Evolutionary conservation across 2,113 vertebrate genomes (phyloP), one percentile per base, ranked within the genome.

Genomic region (Notothenia coriiceps): DNA sequence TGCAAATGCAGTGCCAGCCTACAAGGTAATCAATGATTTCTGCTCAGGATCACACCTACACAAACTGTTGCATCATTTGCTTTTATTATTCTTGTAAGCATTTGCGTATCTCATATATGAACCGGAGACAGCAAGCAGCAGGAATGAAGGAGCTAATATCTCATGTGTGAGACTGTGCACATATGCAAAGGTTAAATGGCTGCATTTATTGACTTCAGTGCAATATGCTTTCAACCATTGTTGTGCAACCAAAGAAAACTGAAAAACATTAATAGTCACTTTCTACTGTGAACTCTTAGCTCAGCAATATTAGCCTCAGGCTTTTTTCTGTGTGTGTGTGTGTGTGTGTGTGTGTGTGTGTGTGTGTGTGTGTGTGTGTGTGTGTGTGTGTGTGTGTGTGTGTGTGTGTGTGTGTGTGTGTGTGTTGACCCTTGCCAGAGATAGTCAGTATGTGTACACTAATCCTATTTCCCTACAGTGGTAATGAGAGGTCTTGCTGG

Each of bases 381-480:
- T 20, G 47, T 61, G 20, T 52, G 56, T 59, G 57, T 63, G 66
- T 64, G 35, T 20, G 56, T 62, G 69, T 44, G 64, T 79, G 80
- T 67, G 46, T 52, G 46, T 79, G 54, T 35, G 20, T 57, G 15
- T 60, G 59, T 73, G 47, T 57, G n/a, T n/a, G 62, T 64, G 67
- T 51, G 54, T 59, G 47, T 74, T 86, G 80, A 86, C 77, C 74
- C 81, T 51, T 52, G 65, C 52, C 77, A 82, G 72, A 77, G 68
- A 84, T 76, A 81, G 40, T 56, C 51, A 62, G 60, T 82, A 66
- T 72, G 55, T 64, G 61, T 47, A 74, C 62, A 68, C 80, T 86
- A 84, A 87, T 91, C 83, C 85, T 67, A 64, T 89, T 84, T 84
- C 80, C 77, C 75, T 79, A 82, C 60, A 82, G 82, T 72, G 70